Evolutionary conservation across 2,797 vertebrate genomes (phyloP).

Genomic region (Setipinna tenuifilis): DNA sequence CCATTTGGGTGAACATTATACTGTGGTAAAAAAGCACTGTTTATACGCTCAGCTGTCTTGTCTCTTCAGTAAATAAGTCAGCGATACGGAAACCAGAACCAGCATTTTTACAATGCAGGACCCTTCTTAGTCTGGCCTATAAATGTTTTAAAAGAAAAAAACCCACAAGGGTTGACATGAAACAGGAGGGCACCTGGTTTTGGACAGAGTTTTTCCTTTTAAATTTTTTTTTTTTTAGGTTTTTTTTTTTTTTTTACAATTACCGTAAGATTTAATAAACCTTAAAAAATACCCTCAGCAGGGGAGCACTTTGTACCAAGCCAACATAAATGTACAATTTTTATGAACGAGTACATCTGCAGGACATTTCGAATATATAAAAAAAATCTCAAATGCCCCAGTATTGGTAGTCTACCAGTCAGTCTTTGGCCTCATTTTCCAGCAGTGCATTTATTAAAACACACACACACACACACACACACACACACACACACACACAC

Average conservation of each 20-base stretch:
- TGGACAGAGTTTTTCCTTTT: too few relatives aligned
- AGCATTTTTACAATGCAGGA: neutral
- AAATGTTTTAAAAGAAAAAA: too few relatives aligned
- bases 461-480: neutral
- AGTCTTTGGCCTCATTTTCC: neutral
- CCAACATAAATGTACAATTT: neutral
- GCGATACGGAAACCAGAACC: neutral
- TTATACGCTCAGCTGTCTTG: neutral
- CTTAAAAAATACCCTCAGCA: neutral
- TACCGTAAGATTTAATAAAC: neutral
- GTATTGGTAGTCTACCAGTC: too few relatives aligned
- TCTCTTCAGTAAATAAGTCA: neutral
- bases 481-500: conserved; percentile 17
- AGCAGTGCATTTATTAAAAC: neutral
- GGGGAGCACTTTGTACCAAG: neutral
- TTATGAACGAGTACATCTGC: neutral
- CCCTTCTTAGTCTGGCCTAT: too few relatives aligned
- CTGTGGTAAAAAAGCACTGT: neutral
- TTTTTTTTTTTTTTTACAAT: too few relatives aligned
- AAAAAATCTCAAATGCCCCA: neutral
- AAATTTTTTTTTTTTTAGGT: too few relatives aligned
- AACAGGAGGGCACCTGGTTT: too few relatives aligned
- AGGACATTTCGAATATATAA: neutral
- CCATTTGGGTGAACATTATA: neutral
- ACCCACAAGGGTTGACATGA: too few relatives aligned